A percentile compares a stretch with the other conserved stretches of the same genome.
These are phyloP conservation scores for Pyrgilauda ruficollis DNA, from an alignment of 2,113 vertebrate species.

Conservation along the genomic window DNA sequence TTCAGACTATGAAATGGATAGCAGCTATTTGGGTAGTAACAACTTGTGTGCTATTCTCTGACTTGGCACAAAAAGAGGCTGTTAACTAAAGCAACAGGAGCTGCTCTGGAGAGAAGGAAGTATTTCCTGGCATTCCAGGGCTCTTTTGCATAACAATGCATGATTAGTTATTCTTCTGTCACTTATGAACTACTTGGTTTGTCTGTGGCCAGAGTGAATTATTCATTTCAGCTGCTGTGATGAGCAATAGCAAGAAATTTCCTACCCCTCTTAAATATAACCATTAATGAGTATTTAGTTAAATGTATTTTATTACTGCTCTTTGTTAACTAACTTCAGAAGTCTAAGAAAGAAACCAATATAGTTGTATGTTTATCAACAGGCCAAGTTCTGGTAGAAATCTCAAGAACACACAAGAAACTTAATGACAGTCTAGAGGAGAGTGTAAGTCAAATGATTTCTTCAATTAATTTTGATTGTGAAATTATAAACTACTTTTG, in stretches of 20 bases:
- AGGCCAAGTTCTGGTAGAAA: constrained; percentile 93
- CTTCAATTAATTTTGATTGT: background rate
- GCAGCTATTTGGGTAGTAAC: background rate
- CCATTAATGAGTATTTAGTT: background rate
- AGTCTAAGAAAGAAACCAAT: background rate
- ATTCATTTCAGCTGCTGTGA: background rate
- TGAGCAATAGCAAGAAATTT: background rate
- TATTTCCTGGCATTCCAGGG: background rate
- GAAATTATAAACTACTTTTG: background rate
- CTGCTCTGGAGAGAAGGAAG: background rate
- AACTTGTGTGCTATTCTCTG: background rate
- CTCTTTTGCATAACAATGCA: background rate
- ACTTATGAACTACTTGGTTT: background rate
- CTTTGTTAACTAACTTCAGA: background rate
- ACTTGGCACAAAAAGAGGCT: background rate
- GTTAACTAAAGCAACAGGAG: background rate
- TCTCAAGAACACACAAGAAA: constrained; percentile 88
- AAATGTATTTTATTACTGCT: background rate
- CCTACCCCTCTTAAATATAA: background rate
- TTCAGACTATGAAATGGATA: background rate
- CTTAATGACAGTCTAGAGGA: constrained; percentile 89
- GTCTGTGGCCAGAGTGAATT: background rate
- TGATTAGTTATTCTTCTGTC: background rate
- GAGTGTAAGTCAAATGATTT: constrained; percentile 79
- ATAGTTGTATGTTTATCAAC: constrained; percentile 3